Evolutionary conservation across 2,797 vertebrate genomes (phyloP).

Genomic region (Enteromius thamalakanensis): DNA sequence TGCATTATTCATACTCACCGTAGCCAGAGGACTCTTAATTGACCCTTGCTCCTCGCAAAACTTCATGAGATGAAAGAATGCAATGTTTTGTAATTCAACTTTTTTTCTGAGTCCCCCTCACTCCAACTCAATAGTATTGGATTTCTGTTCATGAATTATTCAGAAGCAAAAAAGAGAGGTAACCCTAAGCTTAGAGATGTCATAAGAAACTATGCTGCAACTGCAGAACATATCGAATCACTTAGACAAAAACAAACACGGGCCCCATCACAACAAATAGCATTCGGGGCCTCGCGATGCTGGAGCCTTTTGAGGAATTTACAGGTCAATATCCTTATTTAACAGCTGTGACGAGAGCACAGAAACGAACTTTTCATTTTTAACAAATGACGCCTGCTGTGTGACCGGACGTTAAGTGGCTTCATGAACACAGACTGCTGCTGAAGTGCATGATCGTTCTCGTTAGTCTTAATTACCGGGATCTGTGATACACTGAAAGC

Average conservation of each 20-base stretch:
- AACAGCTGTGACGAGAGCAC: slow-evolving; percentile 32
- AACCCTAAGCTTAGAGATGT: slow-evolving; percentile 73
- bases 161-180: slow-evolving; percentile 63
- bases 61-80: slow-evolving; percentile 79
- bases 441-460: slow-evolving; percentile 62
- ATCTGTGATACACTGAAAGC: slow-evolving; percentile 46
- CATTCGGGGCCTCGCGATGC: slow-evolving; percentile 47
- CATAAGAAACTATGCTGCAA: slow-evolving; percentile 71
- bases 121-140: slow-evolving; percentile 76
- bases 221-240: slow-evolving; percentile 68
- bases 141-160: slow-evolving; percentile 78
- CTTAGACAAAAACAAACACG: slow-evolving; percentile 61
- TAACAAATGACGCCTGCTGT: slow-evolving; percentile 8
- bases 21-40: slow-evolving; percentile 81
- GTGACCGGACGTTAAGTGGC: neutral
- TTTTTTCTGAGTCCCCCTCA: slow-evolving; percentile 72
- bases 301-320: slow-evolving; percentile 60
- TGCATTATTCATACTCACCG: slow-evolving; percentile 77
- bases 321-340: slow-evolving; percentile 45
- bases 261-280: slow-evolving; percentile 65
- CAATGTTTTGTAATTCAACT: slow-evolving; percentile 80
- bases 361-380: slow-evolving; percentile 22
- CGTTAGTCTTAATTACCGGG: slow-evolving; percentile 56
- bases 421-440: slow-evolving; percentile 27
- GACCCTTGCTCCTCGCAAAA: slow-evolving; percentile 77